Conservation (phyloP, 1,140 invertebrate species). For the Samia ricini region DNA sequence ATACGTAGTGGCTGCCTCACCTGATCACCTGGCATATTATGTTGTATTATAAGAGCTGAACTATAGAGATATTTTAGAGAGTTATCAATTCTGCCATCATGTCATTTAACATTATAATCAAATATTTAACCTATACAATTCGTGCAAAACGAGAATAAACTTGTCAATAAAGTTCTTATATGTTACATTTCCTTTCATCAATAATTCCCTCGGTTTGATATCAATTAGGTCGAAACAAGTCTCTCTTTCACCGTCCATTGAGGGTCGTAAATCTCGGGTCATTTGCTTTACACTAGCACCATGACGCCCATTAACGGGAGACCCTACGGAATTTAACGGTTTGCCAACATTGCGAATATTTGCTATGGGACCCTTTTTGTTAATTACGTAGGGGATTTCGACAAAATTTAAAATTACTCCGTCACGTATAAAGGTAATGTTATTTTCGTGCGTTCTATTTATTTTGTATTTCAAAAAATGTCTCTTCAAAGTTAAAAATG, state of each 20-base stretch:
- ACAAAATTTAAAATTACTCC: neutral
- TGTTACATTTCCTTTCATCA: conserved; percentile 28
- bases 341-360: conserved; percentile 17
- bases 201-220: conserved; percentile 14
- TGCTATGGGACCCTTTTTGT: conserved; percentile 3
- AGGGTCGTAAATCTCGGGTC: conserved; percentile 14
- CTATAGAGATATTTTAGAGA: no score
- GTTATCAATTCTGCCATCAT: no score
- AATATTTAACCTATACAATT: no score
- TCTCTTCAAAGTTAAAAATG: neutral
- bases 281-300: conserved; percentile 8
- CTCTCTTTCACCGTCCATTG: conserved; percentile 14
- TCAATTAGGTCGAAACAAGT: conserved; percentile 19
- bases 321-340: conserved; percentile 10
- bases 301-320: neutral
- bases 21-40: no score
- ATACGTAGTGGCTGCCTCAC: no score
- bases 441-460: neutral
- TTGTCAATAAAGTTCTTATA: neutral
- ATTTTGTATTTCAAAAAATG: neutral
- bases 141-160: neutral
- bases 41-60: no score
- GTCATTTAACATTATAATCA: no score
- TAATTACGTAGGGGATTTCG: conserved; percentile 3
- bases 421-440: neutral